Base-by-base conservation (phyloP, 2,113 vertebrate genomes). In the Clarias gariepinus region DNA sequence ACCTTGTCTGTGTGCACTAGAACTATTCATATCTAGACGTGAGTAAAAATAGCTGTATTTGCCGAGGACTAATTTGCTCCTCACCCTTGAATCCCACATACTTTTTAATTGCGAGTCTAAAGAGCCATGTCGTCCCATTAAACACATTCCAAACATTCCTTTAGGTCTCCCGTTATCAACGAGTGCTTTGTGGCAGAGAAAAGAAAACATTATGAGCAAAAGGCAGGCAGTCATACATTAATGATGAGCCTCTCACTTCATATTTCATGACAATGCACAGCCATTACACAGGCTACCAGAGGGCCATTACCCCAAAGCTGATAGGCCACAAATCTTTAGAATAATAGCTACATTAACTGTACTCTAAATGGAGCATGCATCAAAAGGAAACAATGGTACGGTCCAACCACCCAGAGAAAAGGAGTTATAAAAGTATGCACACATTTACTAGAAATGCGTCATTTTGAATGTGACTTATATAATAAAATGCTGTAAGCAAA, bases 311-410 rank as follows among this genome's bases (percentile, higher is more conserved):
- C 87, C 81, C 61, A 82, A 80, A 89, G 69, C 87, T 86, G 85
- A 90, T 89, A 88, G 87, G 85, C 85, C 82, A 89, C 90, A 92
- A 90, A 89, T 91, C 90, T 86, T 76, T 83, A 82, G 82, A 90
- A 89, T 88, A 90, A 90, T 86, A 84, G 87, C 87, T 81, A 79
- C 88, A 88, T 88, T 90, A 89, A 87, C 76, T 33, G 71, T 81
- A 73, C 41, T 81, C 76, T 78, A 85, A 57, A 87, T 85, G 71
- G 82, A 76, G 78, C 85, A 83, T 80, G 86, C 47, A 87, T 86
- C 86, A 88, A 87, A 73, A 66, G 25, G 66, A 88, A 88, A 61
- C 87, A 86, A 64, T 58, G 80, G 84, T 83, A 76, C 61, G 25
- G n/a, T 81, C 78, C 41, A 53, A 85, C 28, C 23, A 81, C 53